Evolutionary conservation across 1,140 invertebrate genomes (phyloP).

Genomic region (Dendrolimus punctatus): DNA sequence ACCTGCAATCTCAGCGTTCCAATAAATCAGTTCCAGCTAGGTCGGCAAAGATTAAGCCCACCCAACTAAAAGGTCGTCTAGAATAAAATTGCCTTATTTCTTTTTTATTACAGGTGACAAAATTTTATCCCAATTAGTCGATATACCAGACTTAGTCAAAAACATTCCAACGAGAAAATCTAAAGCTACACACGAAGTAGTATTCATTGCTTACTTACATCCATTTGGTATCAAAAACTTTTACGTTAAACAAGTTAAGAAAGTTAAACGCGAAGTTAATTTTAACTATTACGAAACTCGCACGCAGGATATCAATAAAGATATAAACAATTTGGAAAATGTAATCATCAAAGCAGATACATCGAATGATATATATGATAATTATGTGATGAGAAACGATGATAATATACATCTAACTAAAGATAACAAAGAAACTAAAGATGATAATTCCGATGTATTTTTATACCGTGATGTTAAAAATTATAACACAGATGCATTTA

Average conservation of each 20-base stretch:
- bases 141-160: conserved; percentile 72
- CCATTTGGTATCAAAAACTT: conserved; percentile 77
- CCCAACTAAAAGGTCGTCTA: neutral
- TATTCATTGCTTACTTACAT: conserved; percentile 76
- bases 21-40: too few species aligned
- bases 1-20: too few species aligned
- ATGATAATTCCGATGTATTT: neutral
- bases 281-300: too few species aligned
- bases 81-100: neutral
- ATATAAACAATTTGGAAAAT: conserved; percentile 1
- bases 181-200: conserved; percentile 74
- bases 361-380: conserved; percentile 26
- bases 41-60: too few species aligned
- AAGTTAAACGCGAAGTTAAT: neutral
- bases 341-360: conserved; percentile 26
- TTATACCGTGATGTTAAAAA: neutral
- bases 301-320: conserved; percentile 14
- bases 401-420: conserved; percentile 9
- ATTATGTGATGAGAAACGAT: conserved; percentile 2
- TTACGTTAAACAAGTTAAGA: conserved; percentile 55
- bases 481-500: too few species aligned
- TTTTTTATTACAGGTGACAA: conserved; percentile 33
- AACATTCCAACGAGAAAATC: conserved; percentile 77
- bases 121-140: conserved; percentile 71
- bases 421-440: conserved; percentile 3